These are phyloP conservation scores for Sisyra terminalis DNA, from an alignment of 2,888 invertebrate species.

Conservation along the genomic window DNA sequence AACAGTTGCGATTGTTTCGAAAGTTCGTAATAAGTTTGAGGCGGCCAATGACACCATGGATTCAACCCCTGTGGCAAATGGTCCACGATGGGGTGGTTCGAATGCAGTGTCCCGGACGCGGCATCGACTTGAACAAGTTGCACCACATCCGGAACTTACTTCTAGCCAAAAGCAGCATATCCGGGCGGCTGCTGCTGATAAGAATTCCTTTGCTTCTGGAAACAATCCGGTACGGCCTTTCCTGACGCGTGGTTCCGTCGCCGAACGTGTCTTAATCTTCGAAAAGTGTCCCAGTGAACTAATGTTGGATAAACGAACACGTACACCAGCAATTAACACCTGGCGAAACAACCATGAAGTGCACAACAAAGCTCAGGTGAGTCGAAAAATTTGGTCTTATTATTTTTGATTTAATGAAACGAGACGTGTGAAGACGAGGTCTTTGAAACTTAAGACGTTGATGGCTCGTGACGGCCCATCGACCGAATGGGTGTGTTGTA, in stretches of 20 bases:
- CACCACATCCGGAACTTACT: slow-evolving; percentile 50
- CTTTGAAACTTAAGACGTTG: too few relatives aligned
- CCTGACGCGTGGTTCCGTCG: slow-evolving; percentile 77
- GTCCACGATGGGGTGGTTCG: slow-evolving; percentile 20
- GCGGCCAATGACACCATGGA: slow-evolving; percentile 15
- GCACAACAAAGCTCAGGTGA: slow-evolving; percentile 23
- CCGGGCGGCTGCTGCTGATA: slow-evolving; percentile 18
- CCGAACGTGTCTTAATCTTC: slow-evolving; percentile 78
- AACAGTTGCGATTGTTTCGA: slow-evolving; percentile 15
- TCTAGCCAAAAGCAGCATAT: slow-evolving; percentile 40
- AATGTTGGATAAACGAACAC: slow-evolving; percentile 46
- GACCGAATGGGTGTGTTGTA: too few relatives aligned
- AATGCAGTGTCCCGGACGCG: slow-evolving; percentile 14
- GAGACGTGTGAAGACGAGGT: too few relatives aligned
- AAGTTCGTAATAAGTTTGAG: slow-evolving; percentile 19
- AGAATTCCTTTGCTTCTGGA: slow-evolving; percentile 15
- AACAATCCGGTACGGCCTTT: slow-evolving; percentile 63
- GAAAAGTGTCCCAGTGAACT: slow-evolving; percentile 77
- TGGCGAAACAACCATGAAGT: slow-evolving; percentile 7
- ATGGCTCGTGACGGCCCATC: too few relatives aligned
- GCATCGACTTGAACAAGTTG: slow-evolving; percentile 28
- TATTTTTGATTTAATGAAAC: too few relatives aligned
- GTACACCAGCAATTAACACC: slow-evolving; percentile 23
- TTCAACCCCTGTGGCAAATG: slow-evolving; percentile 23
- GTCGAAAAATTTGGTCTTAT: too few relatives aligned